These are phyloP conservation scores for Oriolus oriolus DNA, from an alignment of 2,113 vertebrate genomes.

Conservation along the genomic window DNA sequence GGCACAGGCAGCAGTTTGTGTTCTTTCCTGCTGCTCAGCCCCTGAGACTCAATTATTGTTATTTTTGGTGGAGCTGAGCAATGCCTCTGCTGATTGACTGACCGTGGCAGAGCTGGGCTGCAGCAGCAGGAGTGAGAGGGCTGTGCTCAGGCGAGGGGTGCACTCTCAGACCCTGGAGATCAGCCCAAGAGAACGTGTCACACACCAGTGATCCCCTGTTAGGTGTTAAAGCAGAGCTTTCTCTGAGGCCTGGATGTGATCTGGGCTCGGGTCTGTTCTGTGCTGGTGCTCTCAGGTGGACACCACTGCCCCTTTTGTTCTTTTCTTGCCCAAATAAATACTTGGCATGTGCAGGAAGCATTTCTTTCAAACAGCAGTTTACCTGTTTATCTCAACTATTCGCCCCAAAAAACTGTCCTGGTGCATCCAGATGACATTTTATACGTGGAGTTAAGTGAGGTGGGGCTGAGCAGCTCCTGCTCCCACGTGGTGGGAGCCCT, in stretches of 20 bases:
- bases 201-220: background rate
- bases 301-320: no score
- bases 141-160: background rate
- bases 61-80: background rate
- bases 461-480: background rate
- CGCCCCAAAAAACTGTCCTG: background rate
- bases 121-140: background rate
- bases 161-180: background rate
- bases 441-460: accelerated
- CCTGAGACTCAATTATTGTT: background rate
- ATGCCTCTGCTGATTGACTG: background rate
- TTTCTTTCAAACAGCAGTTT: background rate
- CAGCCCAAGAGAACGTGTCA: background rate
- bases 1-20: background rate
- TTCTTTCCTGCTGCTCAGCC: background rate
- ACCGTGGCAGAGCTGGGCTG: background rate
- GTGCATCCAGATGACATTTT: background rate
- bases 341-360: background rate
- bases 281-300: accelerated
- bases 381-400: background rate
- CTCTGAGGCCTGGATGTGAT: accelerated
- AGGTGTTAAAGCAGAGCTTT: background rate
- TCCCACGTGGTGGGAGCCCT: accelerated
- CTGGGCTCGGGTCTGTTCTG: accelerated
- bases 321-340: background rate